Conservation (phyloP, 1,140 invertebrate genomes). For the Mylabris phalerata region DNA sequence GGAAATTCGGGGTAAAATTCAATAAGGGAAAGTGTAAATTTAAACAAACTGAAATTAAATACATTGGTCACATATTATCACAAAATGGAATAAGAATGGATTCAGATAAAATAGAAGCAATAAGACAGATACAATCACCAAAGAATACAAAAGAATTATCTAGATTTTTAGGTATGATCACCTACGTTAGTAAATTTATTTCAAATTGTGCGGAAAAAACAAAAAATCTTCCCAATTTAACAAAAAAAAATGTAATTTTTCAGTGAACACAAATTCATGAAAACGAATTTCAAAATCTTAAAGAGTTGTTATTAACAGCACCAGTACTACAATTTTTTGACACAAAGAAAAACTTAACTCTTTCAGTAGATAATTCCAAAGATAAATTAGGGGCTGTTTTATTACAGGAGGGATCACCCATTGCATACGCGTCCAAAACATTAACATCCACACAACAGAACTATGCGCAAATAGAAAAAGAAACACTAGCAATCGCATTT, state of each 20-base stretch:
- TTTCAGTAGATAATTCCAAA: too few species aligned
- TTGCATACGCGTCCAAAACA: too few species aligned
- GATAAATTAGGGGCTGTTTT: too few species aligned
- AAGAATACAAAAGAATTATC: constrained; percentile 33
- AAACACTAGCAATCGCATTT: too few species aligned
- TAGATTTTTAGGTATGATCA: constrained; percentile 41
- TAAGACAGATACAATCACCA: constrained; percentile 29
- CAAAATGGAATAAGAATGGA: constrained; percentile 30
- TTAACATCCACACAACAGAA: too few species aligned
- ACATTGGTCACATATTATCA: too few species aligned
- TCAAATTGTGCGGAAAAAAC: constrained; percentile 34
- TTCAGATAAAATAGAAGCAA: constrained; percentile 27
- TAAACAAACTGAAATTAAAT: too few species aligned
- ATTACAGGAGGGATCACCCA: too few species aligned
- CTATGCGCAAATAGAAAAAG: too few species aligned
- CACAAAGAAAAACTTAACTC: too few species aligned
- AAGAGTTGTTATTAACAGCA: constrained; percentile 22
- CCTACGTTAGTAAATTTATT: constrained; percentile 40
- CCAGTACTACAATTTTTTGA: constrained; percentile 31
- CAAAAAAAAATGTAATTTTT: constrained; percentile 28
- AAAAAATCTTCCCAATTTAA: constrained; percentile 25
- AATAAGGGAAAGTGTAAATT: too few species aligned
- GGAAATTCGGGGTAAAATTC: too few species aligned
- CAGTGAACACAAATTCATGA: constrained; percentile 24
- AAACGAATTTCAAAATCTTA: constrained; percentile 26